Conservation (phyloP, 1,140 invertebrate genomes). For the Ruditapes philippinarum region DNA sequence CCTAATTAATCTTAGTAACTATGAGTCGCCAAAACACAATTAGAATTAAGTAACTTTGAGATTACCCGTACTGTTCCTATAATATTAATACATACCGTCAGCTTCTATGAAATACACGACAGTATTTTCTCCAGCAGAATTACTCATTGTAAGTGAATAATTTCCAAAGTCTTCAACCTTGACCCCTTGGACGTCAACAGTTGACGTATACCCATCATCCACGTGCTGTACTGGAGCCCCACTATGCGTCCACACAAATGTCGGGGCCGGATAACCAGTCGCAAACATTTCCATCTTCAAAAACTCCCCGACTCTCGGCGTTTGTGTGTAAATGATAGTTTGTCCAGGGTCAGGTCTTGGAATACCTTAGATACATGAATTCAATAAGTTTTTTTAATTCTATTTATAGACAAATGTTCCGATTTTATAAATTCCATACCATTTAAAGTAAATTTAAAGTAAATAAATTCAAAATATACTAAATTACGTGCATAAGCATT, state of each 20-base stretch:
- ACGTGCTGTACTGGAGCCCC: neutral
- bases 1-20: too few relatives aligned
- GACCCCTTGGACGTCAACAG: neutral
- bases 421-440: neutral
- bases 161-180: conserved; percentile 8
- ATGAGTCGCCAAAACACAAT: too few relatives aligned
- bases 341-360: neutral
- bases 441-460: neutral
- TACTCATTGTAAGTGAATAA: neutral
- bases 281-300: neutral
- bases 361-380: neutral
- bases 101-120: neutral
- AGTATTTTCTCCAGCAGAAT: neutral
- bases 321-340: neutral
- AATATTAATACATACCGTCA: too few relatives aligned
- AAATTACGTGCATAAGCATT: neutral
- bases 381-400: neutral
- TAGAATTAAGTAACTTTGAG: too few relatives aligned
- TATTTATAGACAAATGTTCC: neutral
- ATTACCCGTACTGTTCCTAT: too few relatives aligned
- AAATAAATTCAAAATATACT: neutral
- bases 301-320: neutral
- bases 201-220: neutral
- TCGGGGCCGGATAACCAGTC: neutral
- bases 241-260: neutral